Evolutionary conservation across 2,888 invertebrate genomes (phyloP).

Genomic region (Andricus curvator): DNA sequence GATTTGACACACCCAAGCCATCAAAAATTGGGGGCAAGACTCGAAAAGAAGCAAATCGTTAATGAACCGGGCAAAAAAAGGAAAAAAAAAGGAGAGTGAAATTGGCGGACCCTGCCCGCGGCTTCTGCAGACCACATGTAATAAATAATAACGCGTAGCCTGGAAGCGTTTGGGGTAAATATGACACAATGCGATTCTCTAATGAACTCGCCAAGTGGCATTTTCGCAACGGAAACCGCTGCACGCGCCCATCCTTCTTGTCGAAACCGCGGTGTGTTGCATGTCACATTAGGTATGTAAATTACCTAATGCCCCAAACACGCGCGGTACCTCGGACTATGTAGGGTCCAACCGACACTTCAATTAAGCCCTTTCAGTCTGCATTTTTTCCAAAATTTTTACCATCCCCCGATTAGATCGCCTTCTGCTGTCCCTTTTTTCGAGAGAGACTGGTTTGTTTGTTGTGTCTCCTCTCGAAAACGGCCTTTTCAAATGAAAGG

Average conservation of each 20-base stretch:
- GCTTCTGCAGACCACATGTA: slow-evolving; percentile 45
- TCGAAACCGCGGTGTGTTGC: slow-evolving; percentile 28
- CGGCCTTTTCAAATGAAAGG: neutral
- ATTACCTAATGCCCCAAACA: slow-evolving; percentile 55
- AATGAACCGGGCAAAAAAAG: slow-evolving; percentile 30
- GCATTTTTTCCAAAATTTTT: slow-evolving; percentile 28
- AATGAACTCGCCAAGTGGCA: slow-evolving; percentile 70
- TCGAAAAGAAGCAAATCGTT: slow-evolving; percentile 32
- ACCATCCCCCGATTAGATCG: slow-evolving; percentile 6
- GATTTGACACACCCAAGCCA: slow-evolving; percentile 23
- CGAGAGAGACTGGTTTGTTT: slow-evolving; percentile 25
- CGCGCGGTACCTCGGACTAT: slow-evolving; percentile 44
- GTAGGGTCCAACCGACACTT: slow-evolving; percentile 56
- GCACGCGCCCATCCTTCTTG: slow-evolving; percentile 53
- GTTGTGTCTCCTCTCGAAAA: neutral
- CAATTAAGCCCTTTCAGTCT: slow-evolving; percentile 59
- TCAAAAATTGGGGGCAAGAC: slow-evolving; percentile 33
- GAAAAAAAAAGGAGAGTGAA: slow-evolving; percentile 25
- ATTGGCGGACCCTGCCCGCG: slow-evolving; percentile 19
- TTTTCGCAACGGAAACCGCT: slow-evolving; percentile 63
- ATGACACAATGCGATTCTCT: slow-evolving; percentile 62
- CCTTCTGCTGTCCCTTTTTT: slow-evolving; percentile 16
- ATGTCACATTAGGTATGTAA: slow-evolving; percentile 65
- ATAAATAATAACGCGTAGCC: slow-evolving; percentile 63
- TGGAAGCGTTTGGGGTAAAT: slow-evolving; percentile 47